Evolutionary conservation across 2,888 invertebrate species (phyloP).

Genomic region (Asteroscopus sphinx): DNA sequence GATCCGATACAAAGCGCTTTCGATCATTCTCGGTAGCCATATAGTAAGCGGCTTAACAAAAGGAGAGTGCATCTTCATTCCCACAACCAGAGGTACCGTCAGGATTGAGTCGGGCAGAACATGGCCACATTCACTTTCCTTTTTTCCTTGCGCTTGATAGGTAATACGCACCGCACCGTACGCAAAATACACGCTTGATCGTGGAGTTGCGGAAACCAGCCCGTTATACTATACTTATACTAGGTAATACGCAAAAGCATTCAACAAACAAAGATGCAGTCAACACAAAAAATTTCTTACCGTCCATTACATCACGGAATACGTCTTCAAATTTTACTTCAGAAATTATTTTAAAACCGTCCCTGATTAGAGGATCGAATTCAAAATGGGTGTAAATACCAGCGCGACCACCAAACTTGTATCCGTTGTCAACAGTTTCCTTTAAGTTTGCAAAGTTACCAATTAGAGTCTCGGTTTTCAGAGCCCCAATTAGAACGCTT

Average conservation of each 20-base stretch:
- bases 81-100: constrained; percentile 76
- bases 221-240: too few species aligned
- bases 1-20: constrained; percentile 73
- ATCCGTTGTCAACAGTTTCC: constrained; percentile 72
- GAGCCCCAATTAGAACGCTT: constrained; percentile 77
- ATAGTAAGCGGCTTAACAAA: constrained; percentile 64
- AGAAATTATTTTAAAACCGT: constrained; percentile 69
- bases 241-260: constrained; percentile 75
- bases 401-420: constrained; percentile 73
- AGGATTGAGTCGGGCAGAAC: constrained; percentile 77
- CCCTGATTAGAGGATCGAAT: constrained; percentile 71
- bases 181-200: too few species aligned
- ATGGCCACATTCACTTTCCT: constrained; percentile 76
- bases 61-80: constrained; percentile 76
- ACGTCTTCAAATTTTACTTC: constrained; percentile 72
- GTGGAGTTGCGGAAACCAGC: too few species aligned
- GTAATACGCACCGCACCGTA: too few species aligned
- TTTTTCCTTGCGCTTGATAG: constrained; percentile 69
- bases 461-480: constrained; percentile 73
- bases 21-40: constrained; percentile 76
- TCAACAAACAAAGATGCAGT: constrained; percentile 79
- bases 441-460: constrained; percentile 73
- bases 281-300: constrained; percentile 71
- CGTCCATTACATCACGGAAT: constrained; percentile 70
- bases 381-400: constrained; percentile 76